A percentile compares a stretch with the other conserved stretches of the same genome.
These are phyloP conservation scores for Sminthurinus aureus DNA, from an alignment of 2,888 invertebrate genomes.

Conservation along the genomic window DNA sequence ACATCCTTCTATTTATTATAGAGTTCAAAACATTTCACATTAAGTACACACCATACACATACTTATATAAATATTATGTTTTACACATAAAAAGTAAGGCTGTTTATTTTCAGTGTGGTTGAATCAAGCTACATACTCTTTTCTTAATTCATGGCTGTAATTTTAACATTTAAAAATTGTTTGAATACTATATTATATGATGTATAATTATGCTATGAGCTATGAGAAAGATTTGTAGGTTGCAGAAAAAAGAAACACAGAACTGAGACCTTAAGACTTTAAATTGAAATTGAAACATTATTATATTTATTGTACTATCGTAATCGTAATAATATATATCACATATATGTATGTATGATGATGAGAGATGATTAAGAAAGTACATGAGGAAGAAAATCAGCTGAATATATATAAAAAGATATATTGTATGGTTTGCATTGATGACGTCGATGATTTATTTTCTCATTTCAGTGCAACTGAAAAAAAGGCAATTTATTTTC, in stretches of 20 bases:
- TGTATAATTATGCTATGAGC: background rate
- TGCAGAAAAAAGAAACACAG: conserved; percentile 2
- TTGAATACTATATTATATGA: background rate
- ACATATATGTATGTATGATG: conserved; percentile 8
- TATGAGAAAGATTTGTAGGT: background rate
- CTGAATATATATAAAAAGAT: background rate
- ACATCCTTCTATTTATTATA: background rate
- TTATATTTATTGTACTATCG: background rate
- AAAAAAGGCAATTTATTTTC: conserved; percentile 8
- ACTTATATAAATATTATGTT: background rate
- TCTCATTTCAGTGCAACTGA: conserved; percentile 31
- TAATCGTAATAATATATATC: background rate
- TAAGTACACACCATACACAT: conserved; percentile 9
- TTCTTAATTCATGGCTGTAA: background rate
- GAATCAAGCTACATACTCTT: background rate
- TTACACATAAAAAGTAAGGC: background rate
- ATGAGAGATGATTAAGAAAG: background rate
- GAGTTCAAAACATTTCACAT: conserved; percentile 37
- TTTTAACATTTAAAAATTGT: background rate
- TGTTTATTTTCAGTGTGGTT: conserved; percentile 6
- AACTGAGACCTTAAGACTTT: conserved; percentile 28
- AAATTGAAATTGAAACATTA: conserved; percentile 8
- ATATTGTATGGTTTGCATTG: conserved; percentile 9
- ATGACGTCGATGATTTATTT: conserved; percentile 14
- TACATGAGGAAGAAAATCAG: background rate